Evolutionary conservation across 2,797 vertebrate species (phyloP), one percentile per base, ranked within the genome.

Genomic region (Acrocephalus scirpaceus): DNA sequence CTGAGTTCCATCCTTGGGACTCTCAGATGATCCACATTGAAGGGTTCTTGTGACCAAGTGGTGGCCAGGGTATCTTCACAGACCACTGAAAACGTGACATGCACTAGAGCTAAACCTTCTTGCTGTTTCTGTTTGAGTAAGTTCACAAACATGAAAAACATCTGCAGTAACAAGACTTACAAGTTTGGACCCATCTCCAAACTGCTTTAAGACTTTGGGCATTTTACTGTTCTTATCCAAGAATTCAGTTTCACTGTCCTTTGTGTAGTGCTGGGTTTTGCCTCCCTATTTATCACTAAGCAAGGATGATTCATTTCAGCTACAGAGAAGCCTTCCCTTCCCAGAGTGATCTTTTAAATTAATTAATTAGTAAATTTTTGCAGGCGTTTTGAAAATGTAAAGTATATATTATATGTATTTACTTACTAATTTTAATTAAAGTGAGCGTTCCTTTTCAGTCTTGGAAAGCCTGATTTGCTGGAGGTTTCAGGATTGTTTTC

Each of bases 401-500:
- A 60, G n/a, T 42, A 17, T 40, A 5, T 34, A 7, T 72, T 42
- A 14, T 34, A 72, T 30, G 10, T 70, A 11, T 86, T 87, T 88
- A 10, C 30, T 80, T 67, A 66, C 3, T 58, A 25, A 62, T 94
- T 66, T 82, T 44, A 66, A 66, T 84, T 66, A 69, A 88, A 84
- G 57, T 44, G 73, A 82, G 17, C 34, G 6, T 58, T 65, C 45
- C 13, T 85, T 90, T 86, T 64, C 65, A 45, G 54, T 65, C 42
- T 94, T 93, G 38, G 51, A 92, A 93, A 29, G 69, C 44, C 48
- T 91, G 21, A 93, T 96, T 88, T 96, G 86, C 75, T 86, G 56
- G 21, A 60, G 87, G 93, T 96, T 97, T 91, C 70, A 71, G 76
- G 92, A 84, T 62, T 90, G 65, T 95, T 97, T 95, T 65, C 64